phyloP scores from a whole-genome alignment of 2,113 vertebrate genomes.

The Tinamus guttatus region DNA sequence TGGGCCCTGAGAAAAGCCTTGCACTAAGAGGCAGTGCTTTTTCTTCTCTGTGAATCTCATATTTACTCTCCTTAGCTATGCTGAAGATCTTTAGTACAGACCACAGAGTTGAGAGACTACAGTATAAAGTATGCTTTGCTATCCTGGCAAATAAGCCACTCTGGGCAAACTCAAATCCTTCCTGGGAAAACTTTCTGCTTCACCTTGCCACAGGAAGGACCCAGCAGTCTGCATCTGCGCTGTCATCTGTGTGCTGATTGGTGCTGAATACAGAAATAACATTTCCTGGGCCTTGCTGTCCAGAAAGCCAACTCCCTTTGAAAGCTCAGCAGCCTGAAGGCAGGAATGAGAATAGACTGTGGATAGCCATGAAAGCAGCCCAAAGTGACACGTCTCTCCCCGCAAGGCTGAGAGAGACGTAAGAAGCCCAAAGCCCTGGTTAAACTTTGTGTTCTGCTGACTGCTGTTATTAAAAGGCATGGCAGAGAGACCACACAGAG shows the following conservation, averaged over 20 bases:
- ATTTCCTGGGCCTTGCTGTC: not conserved
- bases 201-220: not conserved
- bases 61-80: too few relatives aligned
- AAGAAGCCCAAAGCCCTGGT: not conserved
- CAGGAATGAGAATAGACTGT: not conserved
- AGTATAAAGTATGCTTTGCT: not conserved
- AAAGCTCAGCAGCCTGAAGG: not conserved
- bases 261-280: not conserved
- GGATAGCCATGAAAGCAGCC: not conserved
- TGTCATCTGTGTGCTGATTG: not conserved
- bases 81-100: too few relatives aligned
- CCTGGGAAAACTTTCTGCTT: not conserved
- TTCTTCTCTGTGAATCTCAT: not conserved
- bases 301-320: not conserved
- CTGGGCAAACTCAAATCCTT: not conserved
- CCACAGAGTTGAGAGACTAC: not conserved
- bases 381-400: not conserved
- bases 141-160: not conserved
- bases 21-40: not conserved
- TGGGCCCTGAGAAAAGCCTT: not conserved
- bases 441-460: not conserved
- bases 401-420: accelerated
- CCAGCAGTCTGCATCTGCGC: not conserved
- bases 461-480: not conserved
- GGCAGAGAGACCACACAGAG: not conserved